Evolutionary conservation across 1,140 invertebrate species (phyloP), one percentile per base, ranked within the genome.

Genomic region (Leptonema lineaticorne): DNA sequence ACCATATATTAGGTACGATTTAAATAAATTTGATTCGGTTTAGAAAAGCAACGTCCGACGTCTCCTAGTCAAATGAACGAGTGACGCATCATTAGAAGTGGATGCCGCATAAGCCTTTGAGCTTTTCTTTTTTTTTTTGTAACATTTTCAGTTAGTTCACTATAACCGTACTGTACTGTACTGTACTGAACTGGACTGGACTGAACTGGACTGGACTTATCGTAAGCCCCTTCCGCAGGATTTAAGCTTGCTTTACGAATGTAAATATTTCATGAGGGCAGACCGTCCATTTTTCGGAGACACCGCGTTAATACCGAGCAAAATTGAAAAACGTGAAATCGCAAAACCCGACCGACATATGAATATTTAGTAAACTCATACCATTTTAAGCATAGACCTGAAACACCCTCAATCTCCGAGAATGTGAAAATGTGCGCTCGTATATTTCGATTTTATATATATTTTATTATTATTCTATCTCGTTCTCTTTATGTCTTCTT

Each of bases 231-330:
- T 63, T 48, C 22, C 50, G 18, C 24, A 16, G n/a, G 46, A 37
- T 63, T 48, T 27, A 50, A 50, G 62, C 45, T 30, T 24, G 45
- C 45, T 1, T 16, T 16, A 24, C 62, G 45, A 46, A 64, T 50
- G 62, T 64, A 53, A 64, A 64, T 64, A 64, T 64, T 64, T 64
- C 62, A 64, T 64, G 62, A 64, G 22, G 16, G 24, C 24, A 3
- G 45, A 7, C n/a, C 41, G 26, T 64, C 33, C 45, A 50, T 64
- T 64, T 64, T 50, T 64, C 33, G 62, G 46, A 14, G 37, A 64
- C 33, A 64, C 62, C 33, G 41, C 33, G 62, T 27, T 11, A 26
- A 64, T 26, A 64, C 62, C 33, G 41, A 46, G 62, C 18, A 33
- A 64, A 64, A 64, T 64, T 64, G 62, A 64, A 64, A 62, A 62